Base-by-base conservation (phyloP, 2,888 invertebrate species). In the Nebria brevicollis region DNA sequence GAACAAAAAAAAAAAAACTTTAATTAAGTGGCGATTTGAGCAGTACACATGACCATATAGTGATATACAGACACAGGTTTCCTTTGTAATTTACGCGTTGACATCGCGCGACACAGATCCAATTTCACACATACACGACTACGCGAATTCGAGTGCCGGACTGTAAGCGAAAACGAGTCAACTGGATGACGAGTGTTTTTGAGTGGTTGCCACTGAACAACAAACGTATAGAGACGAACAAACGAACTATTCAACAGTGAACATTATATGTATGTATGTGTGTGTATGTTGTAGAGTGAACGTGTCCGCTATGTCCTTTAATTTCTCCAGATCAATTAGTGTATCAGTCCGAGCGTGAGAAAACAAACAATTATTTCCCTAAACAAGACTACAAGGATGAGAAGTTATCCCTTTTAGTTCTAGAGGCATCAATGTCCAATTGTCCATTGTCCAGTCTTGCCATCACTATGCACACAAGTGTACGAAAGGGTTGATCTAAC, bases 321-420 rank as follows among this genome's bases (percentile, higher is more conserved):
- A 88, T 88, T 89, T 87, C 88, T 86, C 87, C 85, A 88, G 87
- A 89, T 89, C 89, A 89, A 89, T 89, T 89, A 89, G 89, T 88
- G 87, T 86, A 87, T 86, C 87, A 87, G 86, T 84, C 87, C 86
- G 86, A 88, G 86, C 89, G 89, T 89, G 89, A 89, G 89, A 89
- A 89, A 89, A 89, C 89, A 89, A 89, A 89, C 89, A 89, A 89
- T 89, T 89, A 89, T 86, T 86, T 86, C 86, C 54, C 54, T 54
- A 87, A 87, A 88, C 85, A 86, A 86, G 85, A 85, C 34, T 34
- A 7, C 54, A 1, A 54, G 54, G 54, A 54, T 54, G 54, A 54
- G 54, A 54, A 54, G 86, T 84, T 86, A 86, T 87, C 87, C 87
- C 88, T 88, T 86, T 54, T 54, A 54, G 54, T 54, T 54, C 4